Base-by-base conservation (phyloP, 2,113 vertebrate species). In the Recurvirostra avosetta region DNA sequence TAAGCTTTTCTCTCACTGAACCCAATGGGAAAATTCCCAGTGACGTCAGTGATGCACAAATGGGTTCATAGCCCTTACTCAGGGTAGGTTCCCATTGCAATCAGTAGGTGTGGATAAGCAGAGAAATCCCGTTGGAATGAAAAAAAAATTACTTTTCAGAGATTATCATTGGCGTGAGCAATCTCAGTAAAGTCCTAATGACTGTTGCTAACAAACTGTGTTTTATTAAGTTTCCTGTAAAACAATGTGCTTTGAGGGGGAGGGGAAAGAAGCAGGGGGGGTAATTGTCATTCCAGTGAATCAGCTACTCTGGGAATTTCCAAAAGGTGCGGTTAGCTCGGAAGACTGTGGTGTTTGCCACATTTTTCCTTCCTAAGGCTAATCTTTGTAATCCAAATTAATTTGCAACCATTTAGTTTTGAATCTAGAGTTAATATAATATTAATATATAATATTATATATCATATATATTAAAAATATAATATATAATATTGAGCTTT, bases 231-330 rank as follows among this genome's bases (percentile, higher is more conserved):
- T 92, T 96, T 97, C 96, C 96, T 92, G 95, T 96, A 97, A 94
- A 91, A 96, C 94, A 86, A 84, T 94, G 75, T 94, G 58, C 75
- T 92, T 59, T 16, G 65, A 23, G 62, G 86, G 16, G 55, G 82
- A 49, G 14, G 70, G 76, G 41, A 50, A 67, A 86, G 65, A 86
- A 45, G 29, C 4, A 22, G 11, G 59, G 50, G 19, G 27, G 55
- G 15, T 92, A 73, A 85, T 94, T 94, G 85, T 91, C 95, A 93
- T 97, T 77, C 67, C 77, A 78, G 73, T 97, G 97, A 97, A 95
- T 97, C 96, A 97, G 94, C 91, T 93, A 81, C 78, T 92, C 72
- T 94, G 94, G 96, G 92, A 97, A 96, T 97, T 97, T 96, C 96
- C 96, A 92, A 94, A 96, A 95, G 92, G 94, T 96, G 91, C 9